Evolutionary conservation across 2,113 vertebrate species (phyloP).

Genomic region (Sterna hirundo): DNA sequence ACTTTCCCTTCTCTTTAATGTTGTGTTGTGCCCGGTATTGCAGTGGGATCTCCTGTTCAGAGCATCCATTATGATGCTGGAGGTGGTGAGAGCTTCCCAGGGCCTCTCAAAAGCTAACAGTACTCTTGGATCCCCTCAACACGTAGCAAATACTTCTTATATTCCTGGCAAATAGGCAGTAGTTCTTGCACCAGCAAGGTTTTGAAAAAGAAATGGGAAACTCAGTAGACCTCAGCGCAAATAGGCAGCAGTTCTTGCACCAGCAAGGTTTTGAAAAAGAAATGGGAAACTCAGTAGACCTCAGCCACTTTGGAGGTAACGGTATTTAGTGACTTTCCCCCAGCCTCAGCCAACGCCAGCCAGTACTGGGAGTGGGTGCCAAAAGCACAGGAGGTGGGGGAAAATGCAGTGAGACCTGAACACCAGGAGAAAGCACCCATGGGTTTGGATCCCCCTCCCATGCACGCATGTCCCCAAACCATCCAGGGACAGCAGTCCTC

Average conservation of each 20-base stretch:
- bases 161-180: neutral
- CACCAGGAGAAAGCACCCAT: neutral
- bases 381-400: neutral
- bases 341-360: neutral
- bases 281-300: neutral
- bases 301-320: neutral
- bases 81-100: rapidly evolving
- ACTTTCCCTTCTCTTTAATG: neutral
- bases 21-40: neutral
- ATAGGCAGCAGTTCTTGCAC: neutral
- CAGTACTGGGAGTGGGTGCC: neutral
- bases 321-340: neutral
- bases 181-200: neutral
- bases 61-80: neutral
- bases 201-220: neutral
- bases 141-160: neutral
- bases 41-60: neutral
- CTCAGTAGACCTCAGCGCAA: neutral
- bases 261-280: neutral
- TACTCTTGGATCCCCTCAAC: neutral
- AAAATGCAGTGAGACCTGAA: neutral
- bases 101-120: neutral
- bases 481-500: neutral
- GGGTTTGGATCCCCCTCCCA: neutral
- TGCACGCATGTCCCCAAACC: neutral